Evolutionary conservation across 2,888 invertebrate species (phyloP).

Genomic region (Tipula helvola): DNA sequence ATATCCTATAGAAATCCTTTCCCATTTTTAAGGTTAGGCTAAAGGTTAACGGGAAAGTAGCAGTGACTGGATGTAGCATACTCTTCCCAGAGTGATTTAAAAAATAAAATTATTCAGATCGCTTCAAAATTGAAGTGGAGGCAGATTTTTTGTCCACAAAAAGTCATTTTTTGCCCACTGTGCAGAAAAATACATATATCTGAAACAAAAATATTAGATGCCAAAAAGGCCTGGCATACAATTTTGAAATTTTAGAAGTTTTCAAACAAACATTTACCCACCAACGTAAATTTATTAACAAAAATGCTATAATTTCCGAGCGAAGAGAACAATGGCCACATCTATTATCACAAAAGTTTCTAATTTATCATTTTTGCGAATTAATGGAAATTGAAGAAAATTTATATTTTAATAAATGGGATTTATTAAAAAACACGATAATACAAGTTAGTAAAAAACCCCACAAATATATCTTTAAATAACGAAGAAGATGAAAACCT

Average conservation of each 20-base stretch:
- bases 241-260: not conserved
- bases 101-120: too few relatives aligned
- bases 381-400: not conserved
- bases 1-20: too few relatives aligned
- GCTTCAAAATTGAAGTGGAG: too few relatives aligned
- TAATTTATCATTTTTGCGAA: not conserved
- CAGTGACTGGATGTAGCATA: too few relatives aligned
- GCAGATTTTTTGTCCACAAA: too few relatives aligned
- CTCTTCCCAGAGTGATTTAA: too few relatives aligned
- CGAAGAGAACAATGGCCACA: not conserved
- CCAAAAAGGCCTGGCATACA: not conserved
- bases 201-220: not conserved
- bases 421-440: not conserved
- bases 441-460: not conserved
- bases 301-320: not conserved
- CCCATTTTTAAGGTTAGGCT: too few relatives aligned
- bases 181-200: too few relatives aligned
- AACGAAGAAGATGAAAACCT: not conserved
- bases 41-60: too few relatives aligned
- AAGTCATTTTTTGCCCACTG: too few relatives aligned
- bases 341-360: not conserved
- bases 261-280: not conserved
- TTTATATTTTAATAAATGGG: not conserved
- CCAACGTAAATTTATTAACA: not conserved
- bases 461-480: not conserved